Evolutionary conservation across 1,140 invertebrate species (phyloP), one percentile per base, ranked within the genome.

Genomic region (Nasonia vitripennis): DNA sequence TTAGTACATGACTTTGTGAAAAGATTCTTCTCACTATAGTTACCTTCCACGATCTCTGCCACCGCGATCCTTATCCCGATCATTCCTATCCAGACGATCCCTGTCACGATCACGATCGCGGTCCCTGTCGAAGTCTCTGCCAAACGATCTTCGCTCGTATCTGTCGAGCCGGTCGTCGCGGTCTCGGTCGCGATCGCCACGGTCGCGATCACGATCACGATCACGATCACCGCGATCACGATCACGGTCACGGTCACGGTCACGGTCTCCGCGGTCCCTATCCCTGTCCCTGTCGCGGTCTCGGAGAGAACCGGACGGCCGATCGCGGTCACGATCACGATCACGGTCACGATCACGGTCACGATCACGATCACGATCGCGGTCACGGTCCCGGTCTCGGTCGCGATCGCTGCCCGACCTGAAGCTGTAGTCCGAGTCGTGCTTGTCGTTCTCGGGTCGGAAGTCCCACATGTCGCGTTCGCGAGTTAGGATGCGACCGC

Each of bases 401-500:
- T 91, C 87, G 41, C 88, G 87, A 1, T 89, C 87, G 2, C 91
- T 88, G 1, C 91, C 88, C 9, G 91, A 88, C 41, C 93, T 90
- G 87, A 91, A 93, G 31, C 89, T 90, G 48, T 88, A 91, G 37
- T 94, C 94, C 0, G 90, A 83, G 11, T 93, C 93, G 7, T 92
- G 87, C 79, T 93, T 93, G 23, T 94, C 94, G 75, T 94, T 93
- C 55, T 91, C 91, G 23, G 90, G 83, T 74, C 93, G 91, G 78
- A 94, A 95, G 87, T 94, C 94, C 93, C 95, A 95, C 84, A 94
- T 94, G 91, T 96, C 95, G 74, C 96, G 95, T 81, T 96, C 95
- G 74, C 96, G 95, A 81, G 95, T 94, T 87, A 97, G 93, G 78
- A 97, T 96, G 9, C 97, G 95, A 1, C 96, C 96, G 88, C 96